phyloP scores from a whole-genome alignment of 2,797 vertebrate species.

The Hipposideros larvatus region DNA sequence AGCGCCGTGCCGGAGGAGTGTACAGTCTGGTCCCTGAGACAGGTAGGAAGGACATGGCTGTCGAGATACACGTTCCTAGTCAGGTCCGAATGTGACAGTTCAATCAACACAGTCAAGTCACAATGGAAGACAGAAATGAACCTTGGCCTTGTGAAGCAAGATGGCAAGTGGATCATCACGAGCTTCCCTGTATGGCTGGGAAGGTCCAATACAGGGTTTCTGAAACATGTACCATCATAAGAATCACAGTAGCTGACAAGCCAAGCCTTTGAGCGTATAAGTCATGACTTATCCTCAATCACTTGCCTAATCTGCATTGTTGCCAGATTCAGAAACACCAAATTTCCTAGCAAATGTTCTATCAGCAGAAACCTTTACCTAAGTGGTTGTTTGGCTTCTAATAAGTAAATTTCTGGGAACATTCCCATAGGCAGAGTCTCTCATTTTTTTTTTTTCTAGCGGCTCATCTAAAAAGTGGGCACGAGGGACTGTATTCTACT shows the following conservation, averaged over 20 bases:
- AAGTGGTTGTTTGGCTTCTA: background rate
- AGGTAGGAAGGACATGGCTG: background rate
- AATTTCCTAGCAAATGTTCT: background rate
- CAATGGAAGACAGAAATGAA: background rate
- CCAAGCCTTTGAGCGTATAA: background rate
- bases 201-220: background rate
- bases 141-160: background rate
- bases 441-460: background rate
- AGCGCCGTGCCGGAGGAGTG: accelerated
- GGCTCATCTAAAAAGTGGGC: background rate
- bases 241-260: background rate
- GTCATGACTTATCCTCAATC: background rate
- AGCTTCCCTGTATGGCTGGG: no score
- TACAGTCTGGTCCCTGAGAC: accelerated
- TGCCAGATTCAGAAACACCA: background rate
- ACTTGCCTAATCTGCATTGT: background rate
- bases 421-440: background rate
- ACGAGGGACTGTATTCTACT: background rate
- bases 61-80: background rate
- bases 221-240: no score
- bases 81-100: background rate
- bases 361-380: background rate
- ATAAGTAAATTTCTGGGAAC: background rate
- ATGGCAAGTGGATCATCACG: background rate
- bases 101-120: background rate